Evolutionary conservation across 2,113 vertebrate genomes (phyloP).

Genomic region (Rattus norvegicus): GRCr8 NC_086038.1:50769501-50770000

Average conservation of each 20-base stretch:
- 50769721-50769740: not conserved
- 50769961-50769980: too few species aligned
- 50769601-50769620: not conserved
- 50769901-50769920: too few species aligned
- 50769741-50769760: not conserved
- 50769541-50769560: not conserved
- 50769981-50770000: too few species aligned
- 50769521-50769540: too few species aligned
- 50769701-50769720: not conserved
- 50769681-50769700: not conserved
- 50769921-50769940: too few species aligned
- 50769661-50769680: not conserved
- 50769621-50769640: not conserved
- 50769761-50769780: not conserved
- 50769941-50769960: too few species aligned
- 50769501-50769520: too few species aligned
- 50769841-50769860: too few species aligned
- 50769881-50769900: too few species aligned
- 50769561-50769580: not conserved
- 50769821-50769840: too few species aligned
- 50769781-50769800: not conserved
- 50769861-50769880: too few species aligned
- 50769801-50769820: not conserved
- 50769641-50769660: not conserved
- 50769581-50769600: not conserved